Percentiles rank a stretch among this genome's conserved stretches.
Evolutionary conservation across 2,888 invertebrate species (phyloP).

Genomic region (Blera fallax): DNA sequence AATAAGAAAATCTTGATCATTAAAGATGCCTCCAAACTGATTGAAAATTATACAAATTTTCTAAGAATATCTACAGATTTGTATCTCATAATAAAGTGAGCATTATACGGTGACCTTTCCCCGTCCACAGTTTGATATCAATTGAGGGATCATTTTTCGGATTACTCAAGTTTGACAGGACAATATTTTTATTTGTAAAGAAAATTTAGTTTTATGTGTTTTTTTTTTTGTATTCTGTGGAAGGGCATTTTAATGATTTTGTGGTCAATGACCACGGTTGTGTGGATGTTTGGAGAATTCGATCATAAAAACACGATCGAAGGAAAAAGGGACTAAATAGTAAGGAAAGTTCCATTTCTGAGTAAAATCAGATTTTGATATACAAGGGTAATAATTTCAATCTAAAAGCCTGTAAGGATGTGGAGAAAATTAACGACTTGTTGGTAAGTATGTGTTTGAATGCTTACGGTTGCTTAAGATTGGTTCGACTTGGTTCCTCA

Average conservation of each 20-base stretch:
- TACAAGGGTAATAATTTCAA: neutral
- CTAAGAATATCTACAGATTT: constrained; percentile 29
- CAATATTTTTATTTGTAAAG: constrained; percentile 33
- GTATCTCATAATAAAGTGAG: constrained; percentile 37
- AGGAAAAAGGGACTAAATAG: neutral
- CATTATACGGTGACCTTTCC: constrained; percentile 12
- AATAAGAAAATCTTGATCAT: constrained; percentile 28
- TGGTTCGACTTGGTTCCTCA: too few species aligned
- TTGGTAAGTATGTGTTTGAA: neutral
- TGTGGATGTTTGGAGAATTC: neutral
- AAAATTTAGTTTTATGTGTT: constrained; percentile 42
- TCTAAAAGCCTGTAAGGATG: neutral
- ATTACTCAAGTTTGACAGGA: constrained; percentile 56
- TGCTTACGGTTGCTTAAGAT: neutral
- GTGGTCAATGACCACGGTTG: constrained; percentile 18
- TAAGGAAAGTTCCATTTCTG: too few species aligned
- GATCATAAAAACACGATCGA: neutral
- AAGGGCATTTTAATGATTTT: constrained; percentile 37
- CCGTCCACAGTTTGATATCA: neutral
- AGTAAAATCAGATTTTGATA: neutral
- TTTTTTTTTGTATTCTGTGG: constrained; percentile 17
- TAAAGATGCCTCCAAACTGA: constrained; percentile 48
- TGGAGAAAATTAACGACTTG: neutral
- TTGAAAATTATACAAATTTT: constrained; percentile 43
- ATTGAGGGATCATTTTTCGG: constrained; percentile 28